A percentile compares a stretch with the other conserved stretches of the same genome.
These are phyloP conservation scores for Drosophila burlai DNA, from an alignment of 1,140 invertebrate species.

Conservation along the genomic window DNA sequence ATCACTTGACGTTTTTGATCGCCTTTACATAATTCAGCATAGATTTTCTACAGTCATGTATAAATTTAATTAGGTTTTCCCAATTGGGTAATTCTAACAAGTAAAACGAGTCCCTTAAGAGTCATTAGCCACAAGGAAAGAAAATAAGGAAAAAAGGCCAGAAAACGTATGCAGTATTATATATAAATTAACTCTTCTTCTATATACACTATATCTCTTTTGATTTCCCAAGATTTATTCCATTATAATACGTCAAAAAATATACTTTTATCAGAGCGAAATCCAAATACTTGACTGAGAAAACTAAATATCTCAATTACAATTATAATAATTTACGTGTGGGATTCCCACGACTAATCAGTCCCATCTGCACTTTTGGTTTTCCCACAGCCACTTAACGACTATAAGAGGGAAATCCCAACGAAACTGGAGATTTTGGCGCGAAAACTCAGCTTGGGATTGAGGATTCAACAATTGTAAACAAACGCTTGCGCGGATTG, in stretches of 20 bases:
- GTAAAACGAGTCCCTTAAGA: background rate
- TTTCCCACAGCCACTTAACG: conserved; percentile 27
- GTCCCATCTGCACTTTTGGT: background rate
- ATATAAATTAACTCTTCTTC: background rate
- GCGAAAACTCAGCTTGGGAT: conserved; percentile 53
- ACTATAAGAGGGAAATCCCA: conserved; percentile 26
- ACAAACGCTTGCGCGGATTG: conserved; percentile 75
- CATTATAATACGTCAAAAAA: too few relatives aligned
- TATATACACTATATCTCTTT: background rate
- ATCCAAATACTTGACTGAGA: background rate
- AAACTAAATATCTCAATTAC: background rate
- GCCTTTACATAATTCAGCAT: background rate
- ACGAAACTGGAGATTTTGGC: conserved; percentile 60
- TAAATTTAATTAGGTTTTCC: background rate
- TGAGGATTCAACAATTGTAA: conserved; percentile 82
- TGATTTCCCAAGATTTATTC: too few relatives aligned
- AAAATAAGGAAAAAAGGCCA: background rate
- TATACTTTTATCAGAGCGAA: too few relatives aligned
- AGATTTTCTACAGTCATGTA: background rate
- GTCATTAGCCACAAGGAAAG: background rate
- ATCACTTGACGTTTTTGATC: background rate
- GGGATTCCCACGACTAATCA: conserved; percentile 1
- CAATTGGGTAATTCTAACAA: background rate
- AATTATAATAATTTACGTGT: background rate
- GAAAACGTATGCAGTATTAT: background rate